Conservation (phyloP, 1,140 invertebrate genomes). For the Macrostomum lignano region DNA sequence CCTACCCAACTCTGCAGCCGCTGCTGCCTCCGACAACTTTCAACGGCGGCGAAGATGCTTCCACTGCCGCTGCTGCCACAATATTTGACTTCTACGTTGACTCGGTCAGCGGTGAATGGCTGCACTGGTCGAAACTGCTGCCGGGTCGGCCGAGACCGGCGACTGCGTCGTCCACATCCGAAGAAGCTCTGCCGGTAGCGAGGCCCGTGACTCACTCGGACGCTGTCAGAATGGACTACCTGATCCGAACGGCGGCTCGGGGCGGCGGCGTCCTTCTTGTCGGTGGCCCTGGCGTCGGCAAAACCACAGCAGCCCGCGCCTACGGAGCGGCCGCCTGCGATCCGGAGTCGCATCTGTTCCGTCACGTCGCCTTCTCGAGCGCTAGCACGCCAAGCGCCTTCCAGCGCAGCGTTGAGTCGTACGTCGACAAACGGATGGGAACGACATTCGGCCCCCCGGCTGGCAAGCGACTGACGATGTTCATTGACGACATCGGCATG, state of each 20-base stretch:
- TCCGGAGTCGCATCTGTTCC: slow-evolving; percentile 50
- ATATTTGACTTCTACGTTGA: too few species aligned
- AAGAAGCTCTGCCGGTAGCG: too few species aligned
- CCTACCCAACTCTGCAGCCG: too few species aligned
- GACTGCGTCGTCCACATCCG: too few species aligned
- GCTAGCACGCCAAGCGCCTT: slow-evolving; percentile 75
- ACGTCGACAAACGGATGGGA: slow-evolving; percentile 74
- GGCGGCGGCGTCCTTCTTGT: slow-evolving; percentile 11
- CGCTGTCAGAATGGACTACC: slow-evolving; percentile 19
- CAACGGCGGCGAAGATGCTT: too few species aligned
- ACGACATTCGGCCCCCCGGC: slow-evolving; percentile 70
- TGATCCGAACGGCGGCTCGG: slow-evolving; percentile 24
- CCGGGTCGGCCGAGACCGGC: too few species aligned
- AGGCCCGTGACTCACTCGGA: slow-evolving; percentile 24
- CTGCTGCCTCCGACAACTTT: too few species aligned
- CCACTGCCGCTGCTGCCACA: too few species aligned
- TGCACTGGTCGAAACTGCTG: too few species aligned
- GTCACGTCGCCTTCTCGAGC: slow-evolving; percentile 79
- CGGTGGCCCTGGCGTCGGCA: slow-evolving; percentile 9
- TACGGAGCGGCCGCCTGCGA: slow-evolving; percentile 60
- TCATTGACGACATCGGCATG: slow-evolving; percentile 82
- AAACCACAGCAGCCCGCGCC: slow-evolving; percentile 9
- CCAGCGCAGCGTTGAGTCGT: slow-evolving; percentile 76
- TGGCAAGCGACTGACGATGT: slow-evolving; percentile 69
- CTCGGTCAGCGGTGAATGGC: too few species aligned